These are phyloP conservation scores for Argopecten irradians DNA, from an alignment of 1,140 invertebrate genomes.

Conservation along the genomic window DNA sequence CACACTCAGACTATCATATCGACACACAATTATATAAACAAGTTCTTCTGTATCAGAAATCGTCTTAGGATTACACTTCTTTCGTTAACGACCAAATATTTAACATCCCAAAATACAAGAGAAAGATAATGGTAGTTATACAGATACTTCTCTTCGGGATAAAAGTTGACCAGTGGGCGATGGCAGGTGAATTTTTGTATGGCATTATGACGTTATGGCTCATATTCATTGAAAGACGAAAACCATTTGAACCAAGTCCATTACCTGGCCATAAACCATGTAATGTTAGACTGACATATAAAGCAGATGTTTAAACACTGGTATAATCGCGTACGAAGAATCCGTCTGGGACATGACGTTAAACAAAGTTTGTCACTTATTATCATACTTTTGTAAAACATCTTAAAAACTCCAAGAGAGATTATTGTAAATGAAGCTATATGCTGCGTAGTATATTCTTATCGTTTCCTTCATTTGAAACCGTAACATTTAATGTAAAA, in stretches of 20 bases:
- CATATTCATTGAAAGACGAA: not conserved
- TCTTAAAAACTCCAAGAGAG: not conserved
- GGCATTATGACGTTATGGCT: not conserved
- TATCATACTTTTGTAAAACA: not conserved
- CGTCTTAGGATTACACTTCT: not conserved
- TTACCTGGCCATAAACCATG: not conserved
- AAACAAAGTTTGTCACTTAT: not conserved
- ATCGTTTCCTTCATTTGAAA: too few relatives aligned
- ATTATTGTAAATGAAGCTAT: too few relatives aligned
- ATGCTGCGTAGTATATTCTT: too few relatives aligned
- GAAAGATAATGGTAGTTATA: not conserved
- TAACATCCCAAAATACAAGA: not conserved
- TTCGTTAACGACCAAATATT: not conserved
- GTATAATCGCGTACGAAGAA: not conserved
- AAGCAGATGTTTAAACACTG: not conserved
- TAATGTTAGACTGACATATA: not conserved
- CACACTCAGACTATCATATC: not conserved
- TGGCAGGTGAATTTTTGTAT: not conserved
- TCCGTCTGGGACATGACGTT: not conserved
- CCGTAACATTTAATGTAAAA: too few relatives aligned
- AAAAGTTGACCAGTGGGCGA: not conserved
- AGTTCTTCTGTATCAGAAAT: not conserved
- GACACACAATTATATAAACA: not conserved
- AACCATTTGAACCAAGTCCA: not conserved
- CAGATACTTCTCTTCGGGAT: not conserved